Evolutionary conservation across 2,888 invertebrate species (phyloP).

Genomic region (Brachyptera putata): DNA sequence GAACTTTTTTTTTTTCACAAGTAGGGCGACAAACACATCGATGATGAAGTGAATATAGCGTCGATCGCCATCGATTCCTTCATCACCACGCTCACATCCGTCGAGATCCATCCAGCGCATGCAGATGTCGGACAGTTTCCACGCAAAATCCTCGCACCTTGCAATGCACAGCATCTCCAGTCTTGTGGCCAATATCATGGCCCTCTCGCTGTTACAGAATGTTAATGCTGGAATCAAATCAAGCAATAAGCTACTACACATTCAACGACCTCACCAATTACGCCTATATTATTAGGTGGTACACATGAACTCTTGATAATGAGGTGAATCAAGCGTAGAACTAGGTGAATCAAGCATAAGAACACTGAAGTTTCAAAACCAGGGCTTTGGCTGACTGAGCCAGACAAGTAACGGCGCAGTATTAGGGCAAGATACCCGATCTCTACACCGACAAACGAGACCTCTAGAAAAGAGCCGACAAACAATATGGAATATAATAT

Average conservation of each 20-base stretch:
- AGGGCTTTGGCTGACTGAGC: no score
- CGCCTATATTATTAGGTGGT: no score
- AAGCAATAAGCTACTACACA: neutral
- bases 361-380: no score
- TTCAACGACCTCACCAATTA: no score
- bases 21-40: neutral
- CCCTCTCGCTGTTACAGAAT: conserved; percentile 59
- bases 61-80: neutral
- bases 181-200: conserved; percentile 55
- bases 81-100: neutral
- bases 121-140: neutral
- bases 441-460: no score
- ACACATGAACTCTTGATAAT: no score
- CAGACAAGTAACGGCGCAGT: no score
- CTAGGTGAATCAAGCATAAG: no score
- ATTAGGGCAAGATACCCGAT: no score
- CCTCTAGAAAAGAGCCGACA: no score
- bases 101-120: neutral
- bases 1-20: neutral
- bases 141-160: conserved; percentile 58
- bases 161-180: conserved; percentile 55
- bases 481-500: no score
- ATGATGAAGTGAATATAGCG: conserved; percentile 6
- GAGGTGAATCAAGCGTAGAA: no score
- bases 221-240: conserved; percentile 46